A percentile compares a stretch with the other conserved stretches of the same genome.
Conservation (phyloP, 2,113 vertebrate species). For the Triplophysa siluroides region DNA sequence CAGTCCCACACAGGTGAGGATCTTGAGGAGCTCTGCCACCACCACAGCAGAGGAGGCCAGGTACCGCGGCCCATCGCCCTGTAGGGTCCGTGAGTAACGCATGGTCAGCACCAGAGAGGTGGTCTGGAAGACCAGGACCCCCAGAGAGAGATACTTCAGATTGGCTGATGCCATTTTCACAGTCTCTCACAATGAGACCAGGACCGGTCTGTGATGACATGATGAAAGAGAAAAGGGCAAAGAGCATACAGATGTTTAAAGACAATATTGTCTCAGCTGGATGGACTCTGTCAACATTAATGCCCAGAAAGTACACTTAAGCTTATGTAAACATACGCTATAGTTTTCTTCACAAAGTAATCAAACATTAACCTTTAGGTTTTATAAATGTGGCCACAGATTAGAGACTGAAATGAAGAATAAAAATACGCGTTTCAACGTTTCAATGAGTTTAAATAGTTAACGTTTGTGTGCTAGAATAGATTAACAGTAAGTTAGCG, state of each 20-base stretch:
- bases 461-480: too few species aligned
- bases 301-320: not conserved
- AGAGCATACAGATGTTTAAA: slow-evolving; percentile 8
- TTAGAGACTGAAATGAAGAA: not conserved
- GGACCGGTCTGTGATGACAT: not conserved
- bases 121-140: slow-evolving; percentile 97
- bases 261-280: slow-evolving; percentile 32
- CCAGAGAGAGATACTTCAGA: slow-evolving; percentile 94
- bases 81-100: slow-evolving; percentile 95
- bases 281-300: slow-evolving; percentile 3
- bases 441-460: not conserved
- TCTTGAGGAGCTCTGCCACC: slow-evolving; percentile 92
- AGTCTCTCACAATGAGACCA: not conserved
- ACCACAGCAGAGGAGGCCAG: slow-evolving; percentile 97
- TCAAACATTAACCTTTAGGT: not conserved
- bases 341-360: not conserved
- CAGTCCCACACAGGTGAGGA: slow-evolving; percentile 86
- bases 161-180: slow-evolving; percentile 77
- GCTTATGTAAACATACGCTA: not conserved
- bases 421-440: not conserved
- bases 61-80: slow-evolving; percentile 93
- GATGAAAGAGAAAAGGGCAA: not conserved
- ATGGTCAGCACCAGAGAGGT: slow-evolving; percentile 96
- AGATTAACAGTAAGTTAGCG: too few species aligned
- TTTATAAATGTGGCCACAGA: not conserved